These are phyloP conservation scores for Agrypnia vestita DNA, from an alignment of 1,140 invertebrate genomes.

Conservation along the genomic window DNA sequence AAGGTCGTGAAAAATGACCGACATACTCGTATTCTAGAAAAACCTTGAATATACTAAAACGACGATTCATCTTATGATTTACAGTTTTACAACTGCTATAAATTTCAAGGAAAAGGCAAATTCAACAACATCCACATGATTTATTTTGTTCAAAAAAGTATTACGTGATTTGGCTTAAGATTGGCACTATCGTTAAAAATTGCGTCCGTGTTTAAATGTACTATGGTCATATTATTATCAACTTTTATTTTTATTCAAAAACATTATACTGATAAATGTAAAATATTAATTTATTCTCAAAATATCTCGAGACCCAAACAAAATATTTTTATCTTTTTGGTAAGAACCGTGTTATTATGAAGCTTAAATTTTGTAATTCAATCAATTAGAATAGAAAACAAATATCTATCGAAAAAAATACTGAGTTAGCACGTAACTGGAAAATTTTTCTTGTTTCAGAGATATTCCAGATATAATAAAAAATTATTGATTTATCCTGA, in stretches of 20 bases:
- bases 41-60: constrained; percentile 38
- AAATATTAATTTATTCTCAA: not conserved
- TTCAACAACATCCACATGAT: constrained; percentile 33
- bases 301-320: not conserved
- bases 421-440: no score
- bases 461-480: no score
- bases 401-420: no score
- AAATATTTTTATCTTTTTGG: not conserved
- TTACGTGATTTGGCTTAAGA: constrained; percentile 23
- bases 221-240: not conserved
- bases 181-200: not conserved
- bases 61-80: constrained; percentile 43
- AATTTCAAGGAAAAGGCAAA: constrained; percentile 35
- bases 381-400: no score
- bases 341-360: no score
- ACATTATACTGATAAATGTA: not conserved
- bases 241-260: not conserved
- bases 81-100: constrained; percentile 42
- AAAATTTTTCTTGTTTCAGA: no score
- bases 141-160: constrained; percentile 33
- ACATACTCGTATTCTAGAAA: constrained; percentile 25
- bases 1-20: constrained; percentile 37
- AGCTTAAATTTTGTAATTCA: no score
- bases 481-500: no score
- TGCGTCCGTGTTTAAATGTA: not conserved